Conservation (phyloP, 2,113 vertebrate species). For the Dermatemys mawii region DNA sequence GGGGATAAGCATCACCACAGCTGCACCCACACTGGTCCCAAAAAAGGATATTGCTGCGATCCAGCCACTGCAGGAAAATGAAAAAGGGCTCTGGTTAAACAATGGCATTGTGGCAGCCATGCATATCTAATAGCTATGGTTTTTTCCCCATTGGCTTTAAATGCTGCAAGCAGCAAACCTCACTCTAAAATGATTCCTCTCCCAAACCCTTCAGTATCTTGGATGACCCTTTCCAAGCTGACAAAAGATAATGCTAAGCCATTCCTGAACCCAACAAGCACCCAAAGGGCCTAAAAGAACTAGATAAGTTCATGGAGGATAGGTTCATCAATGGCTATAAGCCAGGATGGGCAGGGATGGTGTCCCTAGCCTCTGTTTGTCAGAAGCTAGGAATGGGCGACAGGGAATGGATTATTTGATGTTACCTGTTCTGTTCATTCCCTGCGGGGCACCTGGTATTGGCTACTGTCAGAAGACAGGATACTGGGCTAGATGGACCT, state of each 20-base stretch:
- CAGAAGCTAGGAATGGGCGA: too few species aligned
- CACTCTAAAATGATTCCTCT: background rate
- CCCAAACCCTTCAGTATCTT: background rate
- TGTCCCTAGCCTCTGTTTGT: too few species aligned
- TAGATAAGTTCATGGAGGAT: too few species aligned
- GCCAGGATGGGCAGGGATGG: too few species aligned
- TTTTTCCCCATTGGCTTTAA: background rate
- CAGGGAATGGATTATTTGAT: too few species aligned
- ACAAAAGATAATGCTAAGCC: background rate
- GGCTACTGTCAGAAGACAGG: too few species aligned
- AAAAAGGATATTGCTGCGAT: slow-evolving; percentile 94
- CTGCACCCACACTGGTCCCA: slow-evolving; percentile 89
- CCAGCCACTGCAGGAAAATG: slow-evolving; percentile 87
- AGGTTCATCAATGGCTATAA: too few species aligned
- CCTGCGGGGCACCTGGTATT: too few species aligned
- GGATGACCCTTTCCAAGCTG: background rate
- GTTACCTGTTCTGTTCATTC: too few species aligned
- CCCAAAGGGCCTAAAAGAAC: background rate
- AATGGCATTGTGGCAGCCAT: background rate
- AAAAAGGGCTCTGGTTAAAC: background rate
- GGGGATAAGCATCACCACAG: slow-evolving; percentile 94
- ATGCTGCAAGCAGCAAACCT: background rate
- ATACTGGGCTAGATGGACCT: too few species aligned
- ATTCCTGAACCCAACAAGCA: background rate
- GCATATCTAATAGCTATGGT: rapidly evolving